phyloP scores from a whole-genome alignment of 2,113 vertebrate genomes.

The Pleuronectes platessa region DNA sequence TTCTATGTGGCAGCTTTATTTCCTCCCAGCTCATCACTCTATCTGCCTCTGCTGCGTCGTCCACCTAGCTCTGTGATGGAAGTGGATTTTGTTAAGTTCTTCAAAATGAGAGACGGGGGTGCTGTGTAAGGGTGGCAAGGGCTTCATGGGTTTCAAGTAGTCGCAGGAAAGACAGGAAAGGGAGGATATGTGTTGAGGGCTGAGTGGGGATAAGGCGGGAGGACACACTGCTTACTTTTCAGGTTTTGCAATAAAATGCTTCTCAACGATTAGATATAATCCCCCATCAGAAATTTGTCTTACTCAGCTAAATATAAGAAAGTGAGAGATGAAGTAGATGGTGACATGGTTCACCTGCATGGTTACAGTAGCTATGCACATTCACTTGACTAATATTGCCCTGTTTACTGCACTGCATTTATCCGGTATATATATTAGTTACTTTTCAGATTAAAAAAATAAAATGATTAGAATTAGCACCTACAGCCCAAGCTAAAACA shows the following conservation, averaged over 20 bases:
- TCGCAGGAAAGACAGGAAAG: slow-evolving; percentile 1
- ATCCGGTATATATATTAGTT: no score
- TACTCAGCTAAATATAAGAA: no score
- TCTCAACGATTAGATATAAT: not conserved
- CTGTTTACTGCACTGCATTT: no score
- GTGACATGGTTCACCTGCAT: no score
- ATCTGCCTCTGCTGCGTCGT: not conserved
- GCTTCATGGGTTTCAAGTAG: slow-evolving; percentile 2
- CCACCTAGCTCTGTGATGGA: slow-evolving; percentile 12
- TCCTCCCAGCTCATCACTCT: slow-evolving; percentile 25
- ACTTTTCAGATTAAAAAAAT: not conserved
- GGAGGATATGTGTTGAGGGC: not conserved
- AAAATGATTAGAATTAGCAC: not conserved
- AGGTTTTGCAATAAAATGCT: not conserved
- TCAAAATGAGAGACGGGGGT: slow-evolving; percentile 8
- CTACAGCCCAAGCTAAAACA: no score
- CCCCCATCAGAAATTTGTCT: no score
- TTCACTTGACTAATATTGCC: no score
- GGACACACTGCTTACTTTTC: not conserved
- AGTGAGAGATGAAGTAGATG: not conserved
- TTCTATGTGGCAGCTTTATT: slow-evolving; percentile 9
- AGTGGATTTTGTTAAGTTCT: slow-evolving; percentile 6
- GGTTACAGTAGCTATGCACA: no score
- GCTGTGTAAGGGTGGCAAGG: slow-evolving; percentile 12
- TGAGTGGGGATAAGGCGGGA: no score